Conservation (phyloP, 2,888 invertebrate genomes). For the Hyalella azteca region DNA sequence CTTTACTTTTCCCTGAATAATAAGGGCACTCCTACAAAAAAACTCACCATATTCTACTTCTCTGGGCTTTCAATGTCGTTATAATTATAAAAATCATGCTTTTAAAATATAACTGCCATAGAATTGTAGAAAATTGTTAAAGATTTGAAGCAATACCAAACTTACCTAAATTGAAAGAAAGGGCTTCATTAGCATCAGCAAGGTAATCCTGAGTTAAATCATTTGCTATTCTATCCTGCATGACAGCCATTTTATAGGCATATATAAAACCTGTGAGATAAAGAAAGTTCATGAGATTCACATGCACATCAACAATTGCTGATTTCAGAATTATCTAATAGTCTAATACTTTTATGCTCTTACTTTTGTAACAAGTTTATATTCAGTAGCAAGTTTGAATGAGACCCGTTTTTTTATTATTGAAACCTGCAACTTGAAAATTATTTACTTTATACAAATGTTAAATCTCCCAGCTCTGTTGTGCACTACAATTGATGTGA, state of each 20-base stretch:
- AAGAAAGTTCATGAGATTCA: no score
- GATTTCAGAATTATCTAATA: no score
- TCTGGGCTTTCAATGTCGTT: neutral
- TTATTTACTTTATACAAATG: no score
- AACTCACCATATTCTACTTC: neutral
- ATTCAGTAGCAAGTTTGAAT: no score
- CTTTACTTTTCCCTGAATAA: neutral
- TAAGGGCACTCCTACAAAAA: neutral
- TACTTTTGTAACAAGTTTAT: no score
- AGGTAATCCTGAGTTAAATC: slow-evolving; percentile 62
- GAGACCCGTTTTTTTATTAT: no score
- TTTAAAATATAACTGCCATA: neutral
- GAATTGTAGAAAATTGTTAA: neutral
- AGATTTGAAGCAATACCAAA: neutral
- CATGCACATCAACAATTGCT: no score
- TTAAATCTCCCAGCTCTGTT: no score
- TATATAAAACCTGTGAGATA: neutral
- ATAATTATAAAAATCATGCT: neutral
- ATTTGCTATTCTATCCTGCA: slow-evolving; percentile 47
- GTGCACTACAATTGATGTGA: no score
- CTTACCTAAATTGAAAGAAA: slow-evolving; percentile 67
- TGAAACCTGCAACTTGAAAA: no score
- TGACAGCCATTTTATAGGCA: neutral
- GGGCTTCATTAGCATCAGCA: slow-evolving; percentile 69
- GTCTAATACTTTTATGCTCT: no score